Evolutionary conservation across 2,888 invertebrate species (phyloP), one percentile per base, ranked within the genome.

Genomic region (Monochamus alternatus): DNA sequence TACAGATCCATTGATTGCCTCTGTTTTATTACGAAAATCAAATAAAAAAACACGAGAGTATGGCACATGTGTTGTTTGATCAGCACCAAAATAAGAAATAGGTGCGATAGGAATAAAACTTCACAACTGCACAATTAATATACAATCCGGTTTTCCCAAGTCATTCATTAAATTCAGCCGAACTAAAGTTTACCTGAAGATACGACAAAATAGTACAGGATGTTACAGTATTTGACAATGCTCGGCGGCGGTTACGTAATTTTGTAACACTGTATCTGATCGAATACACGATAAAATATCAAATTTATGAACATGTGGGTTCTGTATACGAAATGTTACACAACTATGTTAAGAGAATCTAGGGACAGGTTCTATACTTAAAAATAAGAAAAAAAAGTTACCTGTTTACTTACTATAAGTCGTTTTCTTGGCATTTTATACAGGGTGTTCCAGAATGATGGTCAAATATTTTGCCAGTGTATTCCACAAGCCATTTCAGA

Each of bases 131-230:
- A 63, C 14, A 71, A 62, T 63, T 71, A 71, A 71, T 60, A 60
- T 71, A 52, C 63, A 71, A 63, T 71, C 71, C 62, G 71, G 71
- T 71, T 71, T 69, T 71, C 38, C 71, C 71, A 52, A 38, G 52
- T 30, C 63, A 63, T 30, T 62, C n/a, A 55, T n/a, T 22, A 14
- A 5, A 55, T n/a, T 31, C n/a, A 51, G 14, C 51, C 62, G 52
- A 71, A 38, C 55, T 63, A 63, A 65, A 65, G 64, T 14, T 51
- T 51, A 51, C 38, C 38, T 38, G 38, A 63, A 43, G 44, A 12
- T 14, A 43, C 9, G 44, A 44, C 44, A 14, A 38, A 63, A 2
- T 44, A 22, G 22, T 12, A 63, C 22, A 63, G 44, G 44, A 63
- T 44, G 43, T 44, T 63, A 22, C 8, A 7, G 2, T 5, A 44